Percentiles rank a stretch among this genome's conserved stretches.
Conservation (phyloP, 1,140 invertebrate species). For the Papilio glaucus region DNA sequence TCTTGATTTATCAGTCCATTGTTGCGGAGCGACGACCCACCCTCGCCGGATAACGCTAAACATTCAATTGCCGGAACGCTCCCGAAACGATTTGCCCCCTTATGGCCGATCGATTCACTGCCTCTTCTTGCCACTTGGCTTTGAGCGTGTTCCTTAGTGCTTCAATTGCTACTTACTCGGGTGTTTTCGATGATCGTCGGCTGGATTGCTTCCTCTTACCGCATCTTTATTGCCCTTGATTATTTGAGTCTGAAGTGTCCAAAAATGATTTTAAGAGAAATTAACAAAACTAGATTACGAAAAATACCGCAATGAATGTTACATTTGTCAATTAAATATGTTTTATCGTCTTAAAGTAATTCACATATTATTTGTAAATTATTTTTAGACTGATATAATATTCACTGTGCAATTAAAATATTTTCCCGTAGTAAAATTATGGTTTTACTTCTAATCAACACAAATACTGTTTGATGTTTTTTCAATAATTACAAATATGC, state of each 20-base stretch:
- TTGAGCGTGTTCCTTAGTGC: constrained; percentile 28
- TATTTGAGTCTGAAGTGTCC: neutral
- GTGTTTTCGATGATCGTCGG: constrained; percentile 32
- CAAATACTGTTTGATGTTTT: no score
- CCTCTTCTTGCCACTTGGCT: constrained; percentile 55
- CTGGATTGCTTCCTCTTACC: constrained; percentile 21
- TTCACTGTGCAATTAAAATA: no score
- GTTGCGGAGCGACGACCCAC: constrained; percentile 69
- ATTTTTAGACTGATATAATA: no score
- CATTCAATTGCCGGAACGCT: constrained; percentile 76
- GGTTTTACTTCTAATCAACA: no score
- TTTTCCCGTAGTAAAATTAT: no score
- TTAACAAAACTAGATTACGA: neutral
- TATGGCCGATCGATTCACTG: constrained; percentile 65
- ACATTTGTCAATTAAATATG: no score
- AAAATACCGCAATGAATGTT: no score
- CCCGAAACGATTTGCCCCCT: constrained; percentile 74
- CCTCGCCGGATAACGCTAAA: constrained; percentile 70
- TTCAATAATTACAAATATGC: no score
- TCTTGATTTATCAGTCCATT: constrained; percentile 82
- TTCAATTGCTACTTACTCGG: constrained; percentile 28
- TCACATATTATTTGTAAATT: no score
- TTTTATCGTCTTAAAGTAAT: no score
- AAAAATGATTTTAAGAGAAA: neutral
- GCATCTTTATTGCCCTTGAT: neutral